A percentile compares a stretch with the other conserved stretches of the same genome.
phyloP scores from a whole-genome alignment of 2,888 invertebrate species.

The Notocelia uddmanniana region DNA sequence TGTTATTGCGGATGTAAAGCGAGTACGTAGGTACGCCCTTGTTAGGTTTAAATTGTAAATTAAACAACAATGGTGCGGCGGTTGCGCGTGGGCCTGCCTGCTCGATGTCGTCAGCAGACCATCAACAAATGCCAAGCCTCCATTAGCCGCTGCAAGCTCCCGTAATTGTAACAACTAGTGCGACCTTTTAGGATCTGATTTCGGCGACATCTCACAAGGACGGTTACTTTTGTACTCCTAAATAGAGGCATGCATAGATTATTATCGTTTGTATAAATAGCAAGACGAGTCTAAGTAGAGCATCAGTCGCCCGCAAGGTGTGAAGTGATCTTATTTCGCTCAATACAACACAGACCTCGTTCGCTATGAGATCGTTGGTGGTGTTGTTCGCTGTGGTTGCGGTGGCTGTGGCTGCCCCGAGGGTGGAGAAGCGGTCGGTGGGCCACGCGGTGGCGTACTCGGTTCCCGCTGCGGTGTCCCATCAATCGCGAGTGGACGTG shows the following conservation, averaged over 20 bases:
- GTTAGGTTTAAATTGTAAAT: conserved; percentile 55
- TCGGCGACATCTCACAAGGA: conserved; percentile 66
- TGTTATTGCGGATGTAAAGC: conserved; percentile 59
- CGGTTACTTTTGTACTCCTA: conserved; percentile 63
- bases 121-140: conserved; percentile 62
- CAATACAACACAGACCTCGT: conserved; percentile 72
- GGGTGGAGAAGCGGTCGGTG: conserved; percentile 59
- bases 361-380: conserved; percentile 76
- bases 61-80: conserved; percentile 54
- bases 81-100: conserved; percentile 53
- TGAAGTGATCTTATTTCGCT: conserved; percentile 73
- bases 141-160: conserved; percentile 50
- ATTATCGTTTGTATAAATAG: conserved; percentile 74
- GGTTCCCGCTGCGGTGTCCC: conserved; percentile 70
- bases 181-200: conserved; percentile 54
- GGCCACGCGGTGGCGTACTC: conserved; percentile 57
- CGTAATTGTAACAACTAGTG: conserved; percentile 40
- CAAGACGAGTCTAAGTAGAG: conserved; percentile 53
- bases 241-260: conserved; percentile 62
- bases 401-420: conserved; percentile 60
- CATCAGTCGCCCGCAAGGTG: conserved; percentile 70
- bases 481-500: conserved; percentile 78
- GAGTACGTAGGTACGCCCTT: conserved; percentile 58
- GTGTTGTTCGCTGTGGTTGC: conserved; percentile 73
- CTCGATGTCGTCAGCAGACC: conserved; percentile 49